These are phyloP conservation scores for Heliconius nattereri DNA, from an alignment of 1,140 invertebrate species.

Conservation along the genomic window DNA sequence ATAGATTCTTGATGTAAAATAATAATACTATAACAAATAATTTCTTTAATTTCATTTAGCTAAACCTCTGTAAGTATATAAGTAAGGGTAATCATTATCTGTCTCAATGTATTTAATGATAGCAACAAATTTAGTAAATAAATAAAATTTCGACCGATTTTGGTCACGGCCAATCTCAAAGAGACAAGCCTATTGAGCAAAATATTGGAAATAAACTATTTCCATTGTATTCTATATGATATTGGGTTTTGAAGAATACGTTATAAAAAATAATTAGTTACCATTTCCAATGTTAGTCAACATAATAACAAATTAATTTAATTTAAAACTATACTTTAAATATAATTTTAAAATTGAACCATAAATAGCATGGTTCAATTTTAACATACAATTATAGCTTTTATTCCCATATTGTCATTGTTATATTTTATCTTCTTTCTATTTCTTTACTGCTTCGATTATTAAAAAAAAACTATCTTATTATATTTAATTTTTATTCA, in stretches of 20 bases:
- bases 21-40: background rate
- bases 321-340: background rate
- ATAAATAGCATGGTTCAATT: too few relatives aligned
- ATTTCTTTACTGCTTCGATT: background rate
- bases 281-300: too few relatives aligned
- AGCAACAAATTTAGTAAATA: constrained; percentile 7
- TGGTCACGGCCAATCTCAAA: background rate
- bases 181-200: constrained; percentile 3
- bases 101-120: constrained; percentile 7
- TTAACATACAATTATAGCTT: too few relatives aligned
- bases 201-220: background rate
- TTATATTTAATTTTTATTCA: background rate
- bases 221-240: background rate
- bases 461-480: background rate
- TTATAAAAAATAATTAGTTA: too few relatives aligned
- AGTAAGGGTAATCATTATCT: background rate
- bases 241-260: background rate
- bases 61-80: constrained; percentile 9
- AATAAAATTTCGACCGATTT: background rate
- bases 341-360: background rate
- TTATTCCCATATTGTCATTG: background rate
- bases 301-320: background rate
- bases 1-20: constrained; percentile 19
- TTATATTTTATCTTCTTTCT: background rate
- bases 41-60: background rate